phyloP scores from a whole-genome alignment of 1,140 invertebrate species.

The Patella vulgata region DNA sequence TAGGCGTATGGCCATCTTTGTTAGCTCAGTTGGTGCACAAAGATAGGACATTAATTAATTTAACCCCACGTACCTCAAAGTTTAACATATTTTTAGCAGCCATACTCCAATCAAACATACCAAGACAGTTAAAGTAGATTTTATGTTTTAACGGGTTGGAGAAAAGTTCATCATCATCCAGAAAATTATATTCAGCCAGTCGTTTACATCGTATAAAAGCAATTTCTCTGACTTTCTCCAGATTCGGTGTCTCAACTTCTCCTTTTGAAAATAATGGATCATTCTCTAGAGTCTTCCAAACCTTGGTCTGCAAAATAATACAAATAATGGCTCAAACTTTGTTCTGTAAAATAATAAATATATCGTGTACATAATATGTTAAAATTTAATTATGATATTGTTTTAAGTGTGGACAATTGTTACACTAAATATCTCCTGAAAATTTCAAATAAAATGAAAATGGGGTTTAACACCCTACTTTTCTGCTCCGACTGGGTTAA shows the following conservation, averaged over 20 bases:
- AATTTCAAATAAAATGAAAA: too few relatives aligned
- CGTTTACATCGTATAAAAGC: constrained; percentile 73
- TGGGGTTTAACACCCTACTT: too few relatives aligned
- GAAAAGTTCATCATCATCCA: constrained; percentile 72
- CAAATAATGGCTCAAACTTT: too few relatives aligned
- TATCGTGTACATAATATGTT: too few relatives aligned
- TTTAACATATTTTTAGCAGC: constrained; percentile 73
- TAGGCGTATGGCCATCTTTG: too few relatives aligned
- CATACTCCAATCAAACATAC: constrained; percentile 78
- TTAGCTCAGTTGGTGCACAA: too few relatives aligned
- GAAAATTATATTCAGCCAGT: constrained; percentile 74
- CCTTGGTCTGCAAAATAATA: constrained; percentile 74
- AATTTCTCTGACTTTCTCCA: constrained; percentile 78
- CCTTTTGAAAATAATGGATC: constrained; percentile 80
- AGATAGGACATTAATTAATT: too few relatives aligned
- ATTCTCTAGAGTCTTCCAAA: constrained; percentile 83
- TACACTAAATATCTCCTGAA: too few relatives aligned
- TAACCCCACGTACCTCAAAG: constrained; percentile 52
- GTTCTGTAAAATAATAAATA: too few relatives aligned
- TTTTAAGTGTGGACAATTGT: too few relatives aligned
- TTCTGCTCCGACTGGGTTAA: too few relatives aligned
- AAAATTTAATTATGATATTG: too few relatives aligned
- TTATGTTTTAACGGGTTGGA: constrained; percentile 64
- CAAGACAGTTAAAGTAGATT: constrained; percentile 68
- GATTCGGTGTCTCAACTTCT: constrained; percentile 69